phyloP scores from a whole-genome alignment of 2,888 invertebrate genomes.

The Orchesella flavescens region DNA sequence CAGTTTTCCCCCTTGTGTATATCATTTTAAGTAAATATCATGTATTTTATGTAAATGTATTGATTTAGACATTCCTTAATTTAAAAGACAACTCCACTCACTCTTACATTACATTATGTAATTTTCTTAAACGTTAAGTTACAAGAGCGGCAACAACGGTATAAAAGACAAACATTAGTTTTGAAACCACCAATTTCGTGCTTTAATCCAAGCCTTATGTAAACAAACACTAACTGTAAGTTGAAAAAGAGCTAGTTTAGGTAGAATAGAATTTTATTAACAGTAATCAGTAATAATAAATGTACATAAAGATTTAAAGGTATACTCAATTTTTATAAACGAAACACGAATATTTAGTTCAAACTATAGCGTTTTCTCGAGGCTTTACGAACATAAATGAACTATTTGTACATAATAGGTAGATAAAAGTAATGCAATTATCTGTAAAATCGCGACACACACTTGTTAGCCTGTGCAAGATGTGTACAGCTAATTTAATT shows the following conservation, averaged over 20 bases:
- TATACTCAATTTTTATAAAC: not conserved
- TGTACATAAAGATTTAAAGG: not conserved
- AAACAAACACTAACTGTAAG: not conserved
- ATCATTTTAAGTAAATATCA: not conserved
- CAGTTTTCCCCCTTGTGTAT: not conserved
- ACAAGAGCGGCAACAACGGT: conserved; percentile 31
- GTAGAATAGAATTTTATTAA: not conserved
- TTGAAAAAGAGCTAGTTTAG: not conserved
- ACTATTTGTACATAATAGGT: not conserved
- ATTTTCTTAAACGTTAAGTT: not conserved
- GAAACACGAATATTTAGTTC: not conserved
- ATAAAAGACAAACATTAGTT: conserved; percentile 50
- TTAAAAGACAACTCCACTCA: conserved; percentile 32
- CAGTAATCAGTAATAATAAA: not conserved
- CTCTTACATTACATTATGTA: not conserved
- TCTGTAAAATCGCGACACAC: too few relatives aligned
- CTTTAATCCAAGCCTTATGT: conserved; percentile 51
- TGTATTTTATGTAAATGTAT: not conserved
- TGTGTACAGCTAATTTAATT: too few relatives aligned
- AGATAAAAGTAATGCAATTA: too few relatives aligned
- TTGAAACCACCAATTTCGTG: conserved; percentile 51
- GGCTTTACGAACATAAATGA: not conserved
- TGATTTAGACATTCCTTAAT: conserved; percentile 40
- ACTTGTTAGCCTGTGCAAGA: too few relatives aligned
- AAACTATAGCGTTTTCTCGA: not conserved